Percentiles rank a stretch among this genome's conserved stretches.
phyloP scores from a whole-genome alignment of 2,888 invertebrate species.

The Parnassius glacialis region DNA sequence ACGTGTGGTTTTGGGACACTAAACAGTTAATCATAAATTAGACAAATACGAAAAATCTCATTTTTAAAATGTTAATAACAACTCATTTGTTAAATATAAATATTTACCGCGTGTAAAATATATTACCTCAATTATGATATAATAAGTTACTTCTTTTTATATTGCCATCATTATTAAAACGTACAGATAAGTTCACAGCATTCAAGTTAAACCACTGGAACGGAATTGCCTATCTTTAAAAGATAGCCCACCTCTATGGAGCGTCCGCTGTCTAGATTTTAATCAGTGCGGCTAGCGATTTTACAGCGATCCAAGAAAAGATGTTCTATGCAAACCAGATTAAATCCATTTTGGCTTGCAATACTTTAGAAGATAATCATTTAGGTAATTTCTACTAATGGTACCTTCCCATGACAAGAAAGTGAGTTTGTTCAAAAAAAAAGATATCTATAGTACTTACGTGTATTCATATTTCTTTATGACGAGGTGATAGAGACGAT shows the following conservation, averaged over 20 bases:
- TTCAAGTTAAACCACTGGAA: conserved; percentile 43
- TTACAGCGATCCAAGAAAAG: conserved; percentile 1
- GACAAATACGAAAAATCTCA: no score
- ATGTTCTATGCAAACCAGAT: conserved; percentile 1
- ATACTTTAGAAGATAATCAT: neutral
- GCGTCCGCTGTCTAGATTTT: conserved; percentile 49
- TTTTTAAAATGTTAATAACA: no score
- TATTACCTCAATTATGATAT: conserved; percentile 12
- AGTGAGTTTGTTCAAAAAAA: conserved; percentile 5
- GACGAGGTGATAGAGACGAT: neutral
- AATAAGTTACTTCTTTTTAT: neutral
- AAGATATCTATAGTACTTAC: conserved; percentile 22
- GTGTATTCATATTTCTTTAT: conserved; percentile 1
- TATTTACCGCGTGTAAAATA: neutral
- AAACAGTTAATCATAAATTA: no score
- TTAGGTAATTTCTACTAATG: conserved; percentile 4
- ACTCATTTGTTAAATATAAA: neutral
- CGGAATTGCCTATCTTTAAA: conserved; percentile 53
- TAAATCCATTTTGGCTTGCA: conserved; percentile 12
- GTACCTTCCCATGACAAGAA: conserved; percentile 1
- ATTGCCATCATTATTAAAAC: neutral
- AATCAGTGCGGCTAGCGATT: conserved; percentile 13
- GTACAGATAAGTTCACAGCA: conserved; percentile 53
- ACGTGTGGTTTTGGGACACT: no score
- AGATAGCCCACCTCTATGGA: conserved; percentile 46